Evolutionary conservation across 2,797 vertebrate genomes (phyloP).

Genomic region (Erethizon dorsatum): DNA sequence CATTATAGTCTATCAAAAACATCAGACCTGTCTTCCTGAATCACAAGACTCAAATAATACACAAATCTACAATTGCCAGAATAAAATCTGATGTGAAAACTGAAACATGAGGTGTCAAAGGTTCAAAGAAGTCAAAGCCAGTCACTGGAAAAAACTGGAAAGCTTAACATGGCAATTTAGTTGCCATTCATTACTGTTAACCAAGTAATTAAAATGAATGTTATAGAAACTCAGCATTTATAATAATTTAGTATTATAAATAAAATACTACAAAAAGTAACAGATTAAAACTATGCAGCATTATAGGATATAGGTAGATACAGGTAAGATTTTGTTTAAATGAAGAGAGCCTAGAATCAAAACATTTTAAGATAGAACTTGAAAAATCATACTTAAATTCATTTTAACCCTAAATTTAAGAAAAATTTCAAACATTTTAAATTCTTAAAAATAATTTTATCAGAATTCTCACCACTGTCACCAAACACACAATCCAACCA

Average conservation of each 20-base stretch:
- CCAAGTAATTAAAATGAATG: constrained; percentile 42
- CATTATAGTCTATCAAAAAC: constrained; percentile 47
- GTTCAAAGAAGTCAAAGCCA: neutral
- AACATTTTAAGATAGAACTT: constrained; percentile 47
- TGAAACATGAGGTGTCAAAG: neutral
- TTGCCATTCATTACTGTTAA: neutral
- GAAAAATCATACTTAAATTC: constrained; percentile 50
- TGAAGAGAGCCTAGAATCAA: neutral
- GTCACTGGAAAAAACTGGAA: neutral
- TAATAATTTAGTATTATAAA: neutral
- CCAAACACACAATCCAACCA: constrained; percentile 57
- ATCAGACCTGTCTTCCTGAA: neutral
- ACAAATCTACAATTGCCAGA: constrained; percentile 23
- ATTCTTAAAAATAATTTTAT: constrained; percentile 40
- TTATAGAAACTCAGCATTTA: neutral
- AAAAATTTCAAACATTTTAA: constrained; percentile 55
- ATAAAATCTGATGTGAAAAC: constrained; percentile 52
- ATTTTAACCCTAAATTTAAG: constrained; percentile 31
- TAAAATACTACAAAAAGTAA: constrained; percentile 35
- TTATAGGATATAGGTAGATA: neutral
- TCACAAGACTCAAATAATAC: constrained; percentile 52
- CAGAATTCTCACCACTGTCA: constrained; percentile 34
- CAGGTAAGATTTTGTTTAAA: neutral
- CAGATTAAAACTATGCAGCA: neutral
- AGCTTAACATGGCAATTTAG: neutral